Evolutionary conservation across 2,113 vertebrate species (phyloP).

Genomic region (Nothobranchius kuhntae): DNA sequence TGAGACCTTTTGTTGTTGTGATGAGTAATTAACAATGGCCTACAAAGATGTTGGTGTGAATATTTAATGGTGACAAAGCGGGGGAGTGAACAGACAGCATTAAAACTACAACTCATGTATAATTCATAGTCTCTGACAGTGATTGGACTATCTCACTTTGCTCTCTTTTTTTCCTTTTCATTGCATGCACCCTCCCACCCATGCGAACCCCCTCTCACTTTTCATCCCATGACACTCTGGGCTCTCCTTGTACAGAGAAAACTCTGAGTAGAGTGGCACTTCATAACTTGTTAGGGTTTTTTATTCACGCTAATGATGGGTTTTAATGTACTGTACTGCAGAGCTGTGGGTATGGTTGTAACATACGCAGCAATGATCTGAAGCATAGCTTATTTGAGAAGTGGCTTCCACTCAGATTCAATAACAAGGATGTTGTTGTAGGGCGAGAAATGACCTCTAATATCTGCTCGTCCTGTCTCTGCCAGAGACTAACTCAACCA

Average conservation of each 20-base stretch:
- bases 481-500: slow-evolving; percentile 12
- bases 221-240: slow-evolving; percentile 40
- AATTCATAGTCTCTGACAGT: slow-evolving; percentile 82
- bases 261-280: slow-evolving; percentile 52
- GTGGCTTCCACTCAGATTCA: slow-evolving; percentile 58
- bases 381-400: slow-evolving; percentile 48
- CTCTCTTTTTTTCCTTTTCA: slow-evolving; percentile 12
- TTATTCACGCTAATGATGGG: slow-evolving; percentile 64
- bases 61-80: slow-evolving; percentile 83
- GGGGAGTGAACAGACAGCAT: slow-evolving; percentile 65
- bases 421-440: slow-evolving; percentile 37
- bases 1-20: slow-evolving; percentile 75
- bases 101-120: slow-evolving; percentile 82
- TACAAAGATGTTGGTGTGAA: slow-evolving; percentile 82
- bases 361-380: slow-evolving; percentile 50
- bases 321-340: slow-evolving; percentile 51
- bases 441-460: slow-evolving; percentile 50
- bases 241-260: slow-evolving; percentile 39
- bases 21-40: slow-evolving; percentile 82
- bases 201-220: slow-evolving; percentile 11
- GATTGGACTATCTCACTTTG: slow-evolving; percentile 54
- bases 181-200: slow-evolving; percentile 43
- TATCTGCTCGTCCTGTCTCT: slow-evolving; percentile 28
- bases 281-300: slow-evolving; percentile 60
- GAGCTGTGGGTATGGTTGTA: slow-evolving; percentile 40